Conservation (phyloP, 2,113 vertebrate genomes). For the Daphoenositta chrysoptera region DNA sequence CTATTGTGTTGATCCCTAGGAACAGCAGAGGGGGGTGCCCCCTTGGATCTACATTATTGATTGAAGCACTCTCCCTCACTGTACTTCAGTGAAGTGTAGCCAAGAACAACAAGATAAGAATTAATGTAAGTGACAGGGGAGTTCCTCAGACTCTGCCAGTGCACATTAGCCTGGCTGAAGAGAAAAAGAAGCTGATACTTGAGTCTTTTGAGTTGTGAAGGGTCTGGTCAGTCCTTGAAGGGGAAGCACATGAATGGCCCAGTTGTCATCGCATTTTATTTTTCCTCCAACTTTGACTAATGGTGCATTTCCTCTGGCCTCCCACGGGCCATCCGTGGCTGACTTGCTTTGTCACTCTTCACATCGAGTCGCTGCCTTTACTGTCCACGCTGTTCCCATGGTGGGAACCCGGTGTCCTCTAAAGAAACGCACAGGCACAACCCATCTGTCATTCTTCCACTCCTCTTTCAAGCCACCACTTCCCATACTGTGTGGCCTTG, state of each 20-base stretch:
- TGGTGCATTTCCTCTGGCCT: constrained; percentile 70
- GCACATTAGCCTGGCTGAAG: constrained; percentile 33
- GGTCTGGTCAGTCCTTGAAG: constrained; percentile 44
- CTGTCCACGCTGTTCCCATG: constrained; percentile 65
- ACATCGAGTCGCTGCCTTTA: constrained; percentile 48
- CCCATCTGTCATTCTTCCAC: constrained; percentile 61
- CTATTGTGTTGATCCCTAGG: background rate
- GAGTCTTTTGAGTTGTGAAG: constrained; percentile 37
- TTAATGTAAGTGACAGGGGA: constrained; percentile 43
- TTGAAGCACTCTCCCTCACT: constrained; percentile 38
- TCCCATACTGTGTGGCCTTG: constrained; percentile 66
- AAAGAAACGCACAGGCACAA: constrained; percentile 56
- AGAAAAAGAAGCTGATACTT: constrained; percentile 59
- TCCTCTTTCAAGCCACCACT: constrained; percentile 62
- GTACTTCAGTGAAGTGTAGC: constrained; percentile 47
- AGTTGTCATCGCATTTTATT: constrained; percentile 71
- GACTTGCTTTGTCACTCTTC: constrained; percentile 70
- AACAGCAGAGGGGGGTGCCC: background rate
- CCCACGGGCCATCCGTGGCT: constrained; percentile 57
- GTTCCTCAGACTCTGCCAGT: constrained; percentile 20
- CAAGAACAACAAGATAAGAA: constrained; percentile 60
- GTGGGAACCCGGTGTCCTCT: constrained; percentile 32
- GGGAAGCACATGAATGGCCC: constrained; percentile 60
- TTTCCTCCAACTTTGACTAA: constrained; percentile 69
- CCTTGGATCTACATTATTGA: background rate